Base-by-base conservation (phyloP, 2,888 invertebrate genomes). In the Eulithis testata region DNA sequence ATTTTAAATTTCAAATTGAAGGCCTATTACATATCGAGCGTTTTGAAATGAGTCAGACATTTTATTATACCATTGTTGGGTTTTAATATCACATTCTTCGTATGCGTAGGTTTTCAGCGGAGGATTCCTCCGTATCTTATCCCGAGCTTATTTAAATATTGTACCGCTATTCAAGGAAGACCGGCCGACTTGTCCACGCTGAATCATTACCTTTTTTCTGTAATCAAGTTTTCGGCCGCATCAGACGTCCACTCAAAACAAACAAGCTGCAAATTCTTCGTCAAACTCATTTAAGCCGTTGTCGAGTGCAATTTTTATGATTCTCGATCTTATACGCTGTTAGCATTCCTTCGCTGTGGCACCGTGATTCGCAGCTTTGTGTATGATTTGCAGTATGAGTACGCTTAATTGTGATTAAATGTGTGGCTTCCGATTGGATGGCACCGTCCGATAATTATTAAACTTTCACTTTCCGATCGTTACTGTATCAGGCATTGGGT, bases 391-490 rank as follows among this genome's bases (percentile, higher is more conserved):
- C 72, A 65, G 68, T 76, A 77, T 72, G 71, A 79, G 82, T 80
- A 75, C 79, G 80, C 79, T 83, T 85, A 85, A 87, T 86, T 83
- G 80, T 85, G 85, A 86, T 89, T 84, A 84, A 88, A 82, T 80
- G 79, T 73, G 82, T 80, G 77, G 81, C 88, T 89, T 82, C 88
- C 81, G 84, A 88, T 87, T 83, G 78, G 74, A 75, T 82, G 77
- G 83, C 77, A 78, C 73, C 76, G 74, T 75, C 78, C 79, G 86
- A 88, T 89, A 90, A 89, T 88, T 85, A 85, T 76, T 79, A 73
- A 76, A 83, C 89, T 91, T 91, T 91, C 89, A 88, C 89, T 91
- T 88, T 86, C 85, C 79, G 83, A 86, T 87, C 87, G 89, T 90
- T 90, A 85, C 77, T 71, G 75, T 72, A 75, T 74, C 68, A 37